Evolutionary conservation across 2,888 invertebrate species (phyloP), one percentile per base, ranked within the genome.

Genomic region (Abrostola triplasia): DNA sequence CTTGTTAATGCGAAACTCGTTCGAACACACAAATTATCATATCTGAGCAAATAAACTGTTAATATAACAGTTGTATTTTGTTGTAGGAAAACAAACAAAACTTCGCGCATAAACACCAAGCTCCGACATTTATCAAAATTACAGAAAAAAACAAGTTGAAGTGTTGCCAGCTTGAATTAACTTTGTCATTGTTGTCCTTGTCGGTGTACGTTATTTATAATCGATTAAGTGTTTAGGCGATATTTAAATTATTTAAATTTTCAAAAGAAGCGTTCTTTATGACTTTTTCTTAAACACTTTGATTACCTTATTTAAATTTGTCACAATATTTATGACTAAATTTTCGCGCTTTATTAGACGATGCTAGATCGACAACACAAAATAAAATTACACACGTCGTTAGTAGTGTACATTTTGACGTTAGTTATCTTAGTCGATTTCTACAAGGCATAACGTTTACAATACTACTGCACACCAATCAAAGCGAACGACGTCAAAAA

Each of bases 41-140:
- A 85, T 78, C 85, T 88, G 66, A 63, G 67, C 47, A 64, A 74
- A 79, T 67, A 65, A 52, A 71, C 71, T 79, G 76, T 67, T 73
- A 70, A 11, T 71, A 37, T 52, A 67, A 61, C 74, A 69, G 69
- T 77, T 77, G 69, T 75, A 73, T 65, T 67, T 84, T 85, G 44
- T 77, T 76, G 76, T 79, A 85, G 80, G 87, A 91, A 91, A 92
- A 90, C 87, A 92, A 92, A 92, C 90, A 92, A 90, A 90, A 88
- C 85, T 89, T 88, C 87, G 89, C 88, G 88, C 86, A 91, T 87
- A 91, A 90, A 92, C 88, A 89, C 86, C 85, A 90, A 90, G 86
- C 90, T 84, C 83, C 89, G 92, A 89, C 90, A 90, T 90, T 81
- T 82, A 87, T 77, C 85, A 88, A 86, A 87, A 82, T 72, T 84